Evolutionary conservation across 2,888 invertebrate species (phyloP).

Genomic region (Pseudanteris insignis): DNA sequence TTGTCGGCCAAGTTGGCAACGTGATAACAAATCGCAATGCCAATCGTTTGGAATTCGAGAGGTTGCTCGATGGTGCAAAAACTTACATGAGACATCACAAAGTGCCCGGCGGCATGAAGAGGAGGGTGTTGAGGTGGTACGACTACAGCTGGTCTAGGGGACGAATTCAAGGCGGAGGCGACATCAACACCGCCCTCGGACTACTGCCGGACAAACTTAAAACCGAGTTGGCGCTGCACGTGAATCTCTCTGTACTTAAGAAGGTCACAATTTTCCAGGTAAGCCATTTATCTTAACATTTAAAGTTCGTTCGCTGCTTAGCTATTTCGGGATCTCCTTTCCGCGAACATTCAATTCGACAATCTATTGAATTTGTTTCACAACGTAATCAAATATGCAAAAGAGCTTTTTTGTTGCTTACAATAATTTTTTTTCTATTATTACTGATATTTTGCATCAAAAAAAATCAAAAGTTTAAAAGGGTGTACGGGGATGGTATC

Average conservation of each 20-base stretch:
- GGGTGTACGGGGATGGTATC: no score
- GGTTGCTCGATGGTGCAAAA: constrained; percentile 94
- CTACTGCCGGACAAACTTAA: constrained; percentile 94
- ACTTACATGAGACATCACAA: constrained; percentile 98
- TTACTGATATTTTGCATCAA: no score
- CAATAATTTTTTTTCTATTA: no score
- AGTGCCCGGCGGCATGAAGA: constrained; percentile 94
- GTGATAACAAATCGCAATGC: constrained; percentile 97
- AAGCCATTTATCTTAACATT: constrained; percentile 68
- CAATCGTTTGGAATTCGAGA: constrained; percentile 92
- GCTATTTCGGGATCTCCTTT: no score
- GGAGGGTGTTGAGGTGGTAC: constrained; percentile 95
- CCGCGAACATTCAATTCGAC: no score
- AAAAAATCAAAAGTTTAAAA: no score
- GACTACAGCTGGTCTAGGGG: constrained; percentile 98
- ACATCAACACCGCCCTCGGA: constrained; percentile 93
- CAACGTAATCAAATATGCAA: no score
- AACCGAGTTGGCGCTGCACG: constrained; percentile 94
- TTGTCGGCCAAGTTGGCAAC: constrained; percentile 97
- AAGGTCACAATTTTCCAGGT: constrained; percentile 84
- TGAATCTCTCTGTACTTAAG: constrained; percentile 92
- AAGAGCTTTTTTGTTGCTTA: no score
- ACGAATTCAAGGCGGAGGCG: constrained; percentile 93
- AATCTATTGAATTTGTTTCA: no score
- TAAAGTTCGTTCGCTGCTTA: no score